These are phyloP conservation scores for Smutsia temminckii DNA, from an alignment of 2,797 vertebrate genomes.

Conservation along the genomic window DNA sequence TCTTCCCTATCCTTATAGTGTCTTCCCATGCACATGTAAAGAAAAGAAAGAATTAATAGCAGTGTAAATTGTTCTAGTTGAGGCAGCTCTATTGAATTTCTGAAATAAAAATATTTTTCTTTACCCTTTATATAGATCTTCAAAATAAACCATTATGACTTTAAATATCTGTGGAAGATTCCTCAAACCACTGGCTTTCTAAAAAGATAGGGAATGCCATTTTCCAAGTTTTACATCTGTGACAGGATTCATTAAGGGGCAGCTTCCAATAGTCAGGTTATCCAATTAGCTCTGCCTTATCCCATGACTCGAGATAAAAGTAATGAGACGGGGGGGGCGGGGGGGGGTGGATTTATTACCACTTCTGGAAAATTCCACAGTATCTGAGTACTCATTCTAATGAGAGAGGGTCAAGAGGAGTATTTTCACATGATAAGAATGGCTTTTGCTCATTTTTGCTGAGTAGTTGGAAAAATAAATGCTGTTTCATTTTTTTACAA, in stretches of 20 bases:
- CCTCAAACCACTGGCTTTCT: neutral
- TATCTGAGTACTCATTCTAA: neutral
- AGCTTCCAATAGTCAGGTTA: neutral
- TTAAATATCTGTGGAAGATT: neutral
- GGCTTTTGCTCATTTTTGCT: neutral
- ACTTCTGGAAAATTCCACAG: neutral
- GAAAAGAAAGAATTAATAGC: neutral
- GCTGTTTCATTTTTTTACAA: neutral
- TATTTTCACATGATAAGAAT: conserved; percentile 7
- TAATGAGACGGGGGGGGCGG: neutral
- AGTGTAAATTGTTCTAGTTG: neutral
- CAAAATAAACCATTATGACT: neutral
- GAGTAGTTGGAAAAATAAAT: neutral
- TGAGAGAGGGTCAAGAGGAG: neutral
- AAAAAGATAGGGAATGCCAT: neutral
- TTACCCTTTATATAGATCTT: neutral
- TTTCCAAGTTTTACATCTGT: neutral
- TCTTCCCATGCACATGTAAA: neutral
- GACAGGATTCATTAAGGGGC: neutral
- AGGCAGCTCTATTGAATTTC: neutral
- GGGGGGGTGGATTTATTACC: neutral
- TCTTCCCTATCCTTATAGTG: neutral
- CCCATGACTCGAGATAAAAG: neutral
- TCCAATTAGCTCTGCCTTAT: neutral
- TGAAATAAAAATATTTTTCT: neutral